Conservation (phyloP, 2,888 invertebrate genomes). For the Pterostichus madidus region DNA sequence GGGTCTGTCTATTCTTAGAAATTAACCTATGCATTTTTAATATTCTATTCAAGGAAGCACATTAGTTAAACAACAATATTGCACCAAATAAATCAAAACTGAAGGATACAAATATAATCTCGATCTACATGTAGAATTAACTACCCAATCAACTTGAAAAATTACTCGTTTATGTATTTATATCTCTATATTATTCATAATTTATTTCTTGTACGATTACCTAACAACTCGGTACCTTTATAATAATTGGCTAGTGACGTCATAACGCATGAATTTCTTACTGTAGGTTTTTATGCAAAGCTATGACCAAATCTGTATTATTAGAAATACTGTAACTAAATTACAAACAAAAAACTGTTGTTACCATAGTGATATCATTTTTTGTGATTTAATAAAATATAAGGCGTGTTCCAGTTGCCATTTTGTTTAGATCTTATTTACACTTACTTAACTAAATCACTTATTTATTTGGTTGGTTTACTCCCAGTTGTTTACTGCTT, state of each 20-base stretch:
- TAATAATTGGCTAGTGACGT: constrained; percentile 24
- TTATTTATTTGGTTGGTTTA: no score
- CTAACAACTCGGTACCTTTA: neutral
- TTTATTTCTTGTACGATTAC: constrained; percentile 35
- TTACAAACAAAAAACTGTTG: constrained; percentile 16
- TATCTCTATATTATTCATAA: constrained; percentile 41
- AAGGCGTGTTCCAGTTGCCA: no score
- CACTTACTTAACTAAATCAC: no score
- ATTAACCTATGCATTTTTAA: constrained; percentile 30
- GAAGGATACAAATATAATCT: constrained; percentile 9
- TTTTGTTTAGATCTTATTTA: no score
- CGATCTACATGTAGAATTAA: constrained; percentile 12
- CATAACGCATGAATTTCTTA: constrained; percentile 8
- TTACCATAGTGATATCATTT: constrained; percentile 42
- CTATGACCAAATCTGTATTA: constrained; percentile 42
- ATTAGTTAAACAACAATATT: constrained; percentile 31
- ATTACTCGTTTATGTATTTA: constrained; percentile 26
- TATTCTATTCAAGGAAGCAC: constrained; percentile 11
- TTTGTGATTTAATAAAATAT: constrained; percentile 1
- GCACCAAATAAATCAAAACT: constrained; percentile 45
- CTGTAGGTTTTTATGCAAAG: constrained; percentile 10
- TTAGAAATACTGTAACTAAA: constrained; percentile 16
- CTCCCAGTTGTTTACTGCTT: no score
- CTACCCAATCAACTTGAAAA: constrained; percentile 26
- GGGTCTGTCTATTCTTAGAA: neutral